Evolutionary conservation across 1,140 invertebrate species (phyloP).

Genomic region (Cephus cinctus): DNA sequence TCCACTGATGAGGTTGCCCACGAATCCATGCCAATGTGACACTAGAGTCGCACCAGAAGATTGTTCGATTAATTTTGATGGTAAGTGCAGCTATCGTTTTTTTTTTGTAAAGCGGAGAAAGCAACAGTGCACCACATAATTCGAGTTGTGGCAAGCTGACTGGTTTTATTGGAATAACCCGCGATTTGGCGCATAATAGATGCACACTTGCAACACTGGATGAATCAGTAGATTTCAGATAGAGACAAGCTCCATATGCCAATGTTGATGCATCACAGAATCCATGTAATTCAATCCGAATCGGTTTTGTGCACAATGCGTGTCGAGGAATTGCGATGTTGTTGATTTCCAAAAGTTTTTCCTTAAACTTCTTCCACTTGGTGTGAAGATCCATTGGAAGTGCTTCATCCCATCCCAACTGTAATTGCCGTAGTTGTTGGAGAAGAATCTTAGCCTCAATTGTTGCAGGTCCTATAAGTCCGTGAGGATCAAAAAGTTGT

Average conservation of each 20-base stretch:
- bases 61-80: not conserved
- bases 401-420: constrained; percentile 22
- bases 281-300: constrained; percentile 24
- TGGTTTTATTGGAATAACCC: constrained; percentile 27
- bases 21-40: constrained; percentile 19
- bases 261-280: constrained; percentile 29
- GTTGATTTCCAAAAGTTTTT: constrained; percentile 3
- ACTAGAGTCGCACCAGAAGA: constrained; percentile 10
- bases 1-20: constrained; percentile 14
- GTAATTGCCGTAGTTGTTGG: constrained; percentile 22
- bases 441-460: constrained; percentile 26
- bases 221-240: constrained; percentile 25
- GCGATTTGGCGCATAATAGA: constrained; percentile 25
- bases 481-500: constrained; percentile 24
- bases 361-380: constrained; percentile 7
- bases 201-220: constrained; percentile 6
- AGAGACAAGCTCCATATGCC: constrained; percentile 29
- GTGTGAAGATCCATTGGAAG: constrained; percentile 6
- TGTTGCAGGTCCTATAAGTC: constrained; percentile 21
- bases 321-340: constrained; percentile 17
- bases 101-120: not conserved
- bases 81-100: not conserved
- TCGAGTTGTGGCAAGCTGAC: constrained; percentile 26
- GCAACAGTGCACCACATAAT: constrained; percentile 13
- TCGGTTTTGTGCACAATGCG: not conserved